phyloP scores from a whole-genome alignment of 2,888 invertebrate genomes.

The Polyploca ridens region DNA sequence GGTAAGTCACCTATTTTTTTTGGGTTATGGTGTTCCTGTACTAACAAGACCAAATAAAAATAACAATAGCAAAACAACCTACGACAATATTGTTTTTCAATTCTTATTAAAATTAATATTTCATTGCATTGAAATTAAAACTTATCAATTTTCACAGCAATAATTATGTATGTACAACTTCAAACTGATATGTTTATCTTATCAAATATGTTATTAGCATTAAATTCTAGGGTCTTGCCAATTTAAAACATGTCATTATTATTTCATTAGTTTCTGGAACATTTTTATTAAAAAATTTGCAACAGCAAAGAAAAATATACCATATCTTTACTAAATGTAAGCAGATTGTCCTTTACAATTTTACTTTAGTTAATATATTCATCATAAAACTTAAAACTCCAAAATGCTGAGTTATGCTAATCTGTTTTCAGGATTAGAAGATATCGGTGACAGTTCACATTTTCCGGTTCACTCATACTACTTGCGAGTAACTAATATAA shows the following conservation, averaged over 20 bases:
- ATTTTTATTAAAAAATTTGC: not conserved
- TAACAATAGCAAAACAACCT: too few species aligned
- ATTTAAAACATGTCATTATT: not conserved
- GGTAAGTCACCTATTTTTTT: slow-evolving; percentile 82
- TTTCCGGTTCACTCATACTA: too few species aligned
- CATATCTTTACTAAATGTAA: too few species aligned
- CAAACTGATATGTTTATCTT: not conserved
- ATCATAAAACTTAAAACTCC: too few species aligned
- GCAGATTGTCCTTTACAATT: too few species aligned
- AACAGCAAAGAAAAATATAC: not conserved
- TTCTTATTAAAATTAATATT: not conserved
- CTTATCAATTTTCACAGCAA: not conserved
- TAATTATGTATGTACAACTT: not conserved
- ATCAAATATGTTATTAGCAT: not conserved
- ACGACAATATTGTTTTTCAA: too few species aligned
- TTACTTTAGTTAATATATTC: too few species aligned
- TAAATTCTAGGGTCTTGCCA: not conserved
- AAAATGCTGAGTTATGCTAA: too few species aligned
- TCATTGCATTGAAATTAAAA: not conserved
- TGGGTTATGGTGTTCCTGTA: not conserved
- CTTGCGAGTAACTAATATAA: too few species aligned
- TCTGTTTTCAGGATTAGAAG: too few species aligned
- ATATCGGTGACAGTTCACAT: too few species aligned
- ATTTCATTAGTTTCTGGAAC: not conserved
- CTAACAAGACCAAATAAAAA: too few species aligned